Conservation (phyloP, 2,113 vertebrate genomes). For the Vicugna pacos region DNA sequence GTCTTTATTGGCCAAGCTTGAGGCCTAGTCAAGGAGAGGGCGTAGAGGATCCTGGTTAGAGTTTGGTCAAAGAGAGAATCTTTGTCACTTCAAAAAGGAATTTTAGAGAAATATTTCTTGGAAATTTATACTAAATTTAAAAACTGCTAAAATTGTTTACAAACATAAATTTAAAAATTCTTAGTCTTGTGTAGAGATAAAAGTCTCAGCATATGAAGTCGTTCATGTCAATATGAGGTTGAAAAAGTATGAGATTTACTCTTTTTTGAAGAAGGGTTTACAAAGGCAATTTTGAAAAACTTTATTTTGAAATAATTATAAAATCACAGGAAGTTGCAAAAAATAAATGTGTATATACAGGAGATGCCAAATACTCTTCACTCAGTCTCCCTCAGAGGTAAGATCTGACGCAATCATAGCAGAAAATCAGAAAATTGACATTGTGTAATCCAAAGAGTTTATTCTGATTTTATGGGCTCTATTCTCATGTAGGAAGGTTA, state of each 20-base stretch:
- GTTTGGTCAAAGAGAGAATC: not conserved
- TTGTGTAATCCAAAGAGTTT: not conserved
- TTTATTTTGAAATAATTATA: not conserved
- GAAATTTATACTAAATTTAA: not conserved
- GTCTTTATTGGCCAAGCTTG: not conserved
- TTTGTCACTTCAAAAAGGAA: not conserved
- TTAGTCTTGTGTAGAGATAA: not conserved
- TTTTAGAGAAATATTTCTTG: not conserved
- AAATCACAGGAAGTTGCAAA: not conserved
- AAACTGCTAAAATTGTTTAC: not conserved
- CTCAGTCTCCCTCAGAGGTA: not conserved
- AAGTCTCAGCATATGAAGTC: not conserved
- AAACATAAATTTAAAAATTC: not conserved
- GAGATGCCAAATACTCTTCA: not conserved
- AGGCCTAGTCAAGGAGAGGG: not conserved
- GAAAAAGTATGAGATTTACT: not conserved
- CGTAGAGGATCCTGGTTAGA: not conserved
- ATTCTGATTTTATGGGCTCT: not conserved
- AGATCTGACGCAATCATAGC: not conserved
- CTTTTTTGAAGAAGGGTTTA: not conserved
- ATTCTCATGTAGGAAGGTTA: not conserved
- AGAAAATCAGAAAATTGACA: not conserved
- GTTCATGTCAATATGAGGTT: not conserved
- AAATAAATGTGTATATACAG: not conserved
- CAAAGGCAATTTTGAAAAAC: not conserved